Evolutionary conservation across 2,888 invertebrate genomes (phyloP), one percentile per base, ranked within the genome.

Genomic region (Trachelus iudaicus): DNA sequence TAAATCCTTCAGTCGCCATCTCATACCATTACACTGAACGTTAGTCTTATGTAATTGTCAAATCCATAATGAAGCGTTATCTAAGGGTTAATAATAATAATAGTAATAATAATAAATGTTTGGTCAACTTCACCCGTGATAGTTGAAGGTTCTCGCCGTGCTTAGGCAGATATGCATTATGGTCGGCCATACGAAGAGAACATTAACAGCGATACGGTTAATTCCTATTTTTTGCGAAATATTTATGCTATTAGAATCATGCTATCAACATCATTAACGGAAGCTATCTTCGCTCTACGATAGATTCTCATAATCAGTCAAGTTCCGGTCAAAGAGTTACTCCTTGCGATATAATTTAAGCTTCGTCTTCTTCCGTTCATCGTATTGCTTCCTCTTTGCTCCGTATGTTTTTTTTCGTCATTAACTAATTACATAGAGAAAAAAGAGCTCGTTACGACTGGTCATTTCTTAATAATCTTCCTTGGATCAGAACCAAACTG

Each of bases 191-290:
- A 80, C 78, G 82, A 82, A 84, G 82, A 83, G 82, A 83, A 82
- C 78, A 83, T 82, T 79, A 84, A 84, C 83, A 84, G 83, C 83
- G 83, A 83, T 84, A 84, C 82, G 83, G 80, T 80, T 56, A 79
- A 84, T 75, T 75, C 78, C 81, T 79, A 81, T 80, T 80, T 78
- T 81, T 83, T 74, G 80, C 84, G 83, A 79, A 79, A 81, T 79
- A 9, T 9, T 56, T 56, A 56, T 56, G 23, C 6, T 9, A 23
- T 56, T 23, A 56, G 9, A 56, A 23, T 15, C 40, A 15, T 40
- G 40, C 6, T 15, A 23, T 15, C 23, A 40, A 40, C 40, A 23
- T 23, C 23, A 23, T 9, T 56, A 56, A 56, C 23, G 6, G 56
- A 56, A 56, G 56, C 56, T 56, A 23, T 56, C 23, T 23, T 9